Evolutionary conservation across 2,888 invertebrate genomes (phyloP).

Genomic region (Anthophora plumipes): DNA sequence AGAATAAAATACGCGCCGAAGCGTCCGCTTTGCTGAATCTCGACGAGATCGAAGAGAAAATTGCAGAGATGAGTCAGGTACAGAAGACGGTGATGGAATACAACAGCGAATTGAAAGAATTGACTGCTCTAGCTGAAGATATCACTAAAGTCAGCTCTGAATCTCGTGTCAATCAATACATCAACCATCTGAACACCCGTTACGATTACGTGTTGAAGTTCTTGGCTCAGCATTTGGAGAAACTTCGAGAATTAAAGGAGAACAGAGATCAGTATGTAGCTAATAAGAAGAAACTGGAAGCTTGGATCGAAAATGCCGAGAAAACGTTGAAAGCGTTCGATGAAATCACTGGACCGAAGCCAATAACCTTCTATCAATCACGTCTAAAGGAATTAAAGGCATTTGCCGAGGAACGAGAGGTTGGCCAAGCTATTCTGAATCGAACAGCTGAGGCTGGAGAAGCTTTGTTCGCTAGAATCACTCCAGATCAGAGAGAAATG

Average conservation of each 20-base stretch:
- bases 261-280: constrained; percentile 90
- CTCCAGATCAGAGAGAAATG: constrained; percentile 93
- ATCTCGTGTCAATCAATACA: constrained; percentile 92
- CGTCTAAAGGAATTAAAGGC: constrained; percentile 91
- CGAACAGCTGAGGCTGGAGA: constrained; percentile 95
- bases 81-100: constrained; percentile 88
- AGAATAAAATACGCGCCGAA: constrained; percentile 90
- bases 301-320: constrained; percentile 92
- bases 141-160: constrained; percentile 92
- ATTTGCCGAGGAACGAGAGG: constrained; percentile 90
- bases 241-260: constrained; percentile 89
- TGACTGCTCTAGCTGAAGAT: constrained; percentile 89
- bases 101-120: constrained; percentile 88
- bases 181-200: constrained; percentile 91
- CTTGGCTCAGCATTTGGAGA: constrained; percentile 89
- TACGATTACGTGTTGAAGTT: constrained; percentile 91
- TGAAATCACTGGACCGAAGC: constrained; percentile 91
- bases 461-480: constrained; percentile 93
- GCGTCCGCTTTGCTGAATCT: constrained; percentile 90
- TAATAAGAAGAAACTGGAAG: constrained; percentile 89
- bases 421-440: constrained; percentile 91
- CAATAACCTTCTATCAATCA: constrained; percentile 88
- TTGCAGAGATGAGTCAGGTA: constrained; percentile 88
- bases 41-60: constrained; percentile 89
- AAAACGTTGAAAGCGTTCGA: constrained; percentile 90